Evolutionary conservation across 1,140 invertebrate genomes (phyloP).

Genomic region (Globodera rostochiensis): DNA sequence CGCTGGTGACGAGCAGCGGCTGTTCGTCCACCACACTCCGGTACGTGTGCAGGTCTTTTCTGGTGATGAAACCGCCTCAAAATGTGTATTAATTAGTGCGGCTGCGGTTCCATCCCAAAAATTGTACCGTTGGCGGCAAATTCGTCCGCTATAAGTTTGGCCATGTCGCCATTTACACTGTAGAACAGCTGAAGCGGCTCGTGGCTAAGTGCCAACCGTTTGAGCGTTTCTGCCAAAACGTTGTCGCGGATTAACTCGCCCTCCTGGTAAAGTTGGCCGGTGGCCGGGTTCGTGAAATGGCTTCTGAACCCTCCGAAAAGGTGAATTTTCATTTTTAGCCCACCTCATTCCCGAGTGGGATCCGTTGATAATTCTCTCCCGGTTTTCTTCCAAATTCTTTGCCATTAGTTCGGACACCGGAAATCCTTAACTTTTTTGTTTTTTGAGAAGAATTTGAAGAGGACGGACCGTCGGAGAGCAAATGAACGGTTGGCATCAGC

Average conservation of each 20-base stretch:
- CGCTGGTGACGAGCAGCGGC: slow-evolving; percentile 58
- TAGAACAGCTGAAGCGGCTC: slow-evolving; percentile 65
- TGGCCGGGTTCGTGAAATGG: slow-evolving; percentile 66
- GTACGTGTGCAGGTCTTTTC: slow-evolving; percentile 75
- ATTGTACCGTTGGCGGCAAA: slow-evolving; percentile 54
- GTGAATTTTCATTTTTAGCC: slow-evolving; percentile 11
- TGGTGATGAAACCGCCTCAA: slow-evolving; percentile 75
- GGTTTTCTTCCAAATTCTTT: slow-evolving; percentile 69
- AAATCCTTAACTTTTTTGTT: slow-evolving; percentile 68
- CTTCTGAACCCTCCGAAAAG: slow-evolving; percentile 17
- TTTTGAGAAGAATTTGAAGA: neutral
- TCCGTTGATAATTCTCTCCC: slow-evolving; percentile 58
- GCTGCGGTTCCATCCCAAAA: no score
- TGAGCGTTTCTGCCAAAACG: slow-evolving; percentile 67
- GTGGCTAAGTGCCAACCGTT: slow-evolving; percentile 59
- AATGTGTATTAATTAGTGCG: neutral
- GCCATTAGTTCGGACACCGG: slow-evolving; percentile 74
- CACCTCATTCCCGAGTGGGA: slow-evolving; percentile 44
- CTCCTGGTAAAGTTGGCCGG: slow-evolving; percentile 66
- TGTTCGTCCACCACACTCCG: slow-evolving; percentile 71
- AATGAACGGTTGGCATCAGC: slow-evolving; percentile 75
- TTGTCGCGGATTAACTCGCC: slow-evolving; percentile 67
- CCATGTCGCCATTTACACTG: slow-evolving; percentile 55
- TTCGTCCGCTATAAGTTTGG: slow-evolving; percentile 55
- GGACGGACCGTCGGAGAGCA: slow-evolving; percentile 43